Evolutionary conservation across 2,797 vertebrate species (phyloP), one percentile per base, ranked within the genome.

Genomic region (Pipistrellus pipistrellus): DNA sequence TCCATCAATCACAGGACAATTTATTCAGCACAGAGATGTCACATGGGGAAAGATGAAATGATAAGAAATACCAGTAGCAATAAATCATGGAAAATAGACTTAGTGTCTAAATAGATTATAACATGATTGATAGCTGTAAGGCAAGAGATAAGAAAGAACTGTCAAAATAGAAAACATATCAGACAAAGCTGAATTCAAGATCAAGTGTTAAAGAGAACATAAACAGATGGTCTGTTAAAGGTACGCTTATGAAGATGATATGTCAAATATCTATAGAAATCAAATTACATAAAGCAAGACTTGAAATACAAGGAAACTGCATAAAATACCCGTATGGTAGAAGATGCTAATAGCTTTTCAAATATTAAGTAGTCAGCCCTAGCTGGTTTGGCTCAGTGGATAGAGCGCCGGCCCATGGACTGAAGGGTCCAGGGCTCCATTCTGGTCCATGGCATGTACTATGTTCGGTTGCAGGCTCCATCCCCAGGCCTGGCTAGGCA

Each of bases 241-340:
- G 35, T 44, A 85, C 18, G 53, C 17, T 85, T 71, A 82, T 59
- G 35, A 90, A 85, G 83, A 88, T 59, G 38, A n/a, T 55, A 84
- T 21, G 20, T 87, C 71, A 85, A 91, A 81, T 89, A 89, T 57
- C 18, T 62, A 57, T 9, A 55, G 85, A 91, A 48, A 27, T 35
- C 41, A 84, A 88, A 91, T 84, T 57, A 59, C 41, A 81, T 84
- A 93, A 73, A 88, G 38, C 75, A 85, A 96, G 75, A 76, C 3
- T 85, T 76, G 25, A 89, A 91, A 76, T 75, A 82, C 25, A 94
- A 81, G 41, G 18, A 76, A 82, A 89, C 62, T 44, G 35, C 25
- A 77, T 72, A 86, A 89, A 92, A 92, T 2, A 38, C 44, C 1
- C 53, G 32, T 62, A 55, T 82, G 21, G 71, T 81, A 8, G 44